Percentiles rank a stretch among this genome's conserved stretches.
Evolutionary conservation across 1,140 invertebrate species (phyloP).

Genomic region (Ceratina australensis): DNA sequence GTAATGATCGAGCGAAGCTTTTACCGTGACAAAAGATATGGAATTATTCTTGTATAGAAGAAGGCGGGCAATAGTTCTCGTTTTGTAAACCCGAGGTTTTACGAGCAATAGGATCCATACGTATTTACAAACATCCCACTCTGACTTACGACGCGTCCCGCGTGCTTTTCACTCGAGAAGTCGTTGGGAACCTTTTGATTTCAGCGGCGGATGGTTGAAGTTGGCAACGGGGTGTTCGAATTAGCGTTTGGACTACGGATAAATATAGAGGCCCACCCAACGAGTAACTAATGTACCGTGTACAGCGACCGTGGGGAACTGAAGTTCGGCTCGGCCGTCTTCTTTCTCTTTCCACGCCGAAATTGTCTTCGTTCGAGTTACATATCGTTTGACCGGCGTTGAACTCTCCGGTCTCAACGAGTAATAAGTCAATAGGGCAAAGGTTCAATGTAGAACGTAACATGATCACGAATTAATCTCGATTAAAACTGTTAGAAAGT

Average conservation of each 20-base stretch:
- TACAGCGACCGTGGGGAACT: slow-evolving; percentile 38
- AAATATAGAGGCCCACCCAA: slow-evolving; percentile 76
- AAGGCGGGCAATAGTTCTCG: too few relatives aligned
- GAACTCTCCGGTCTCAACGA: slow-evolving; percentile 1
- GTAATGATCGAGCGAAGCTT: too few relatives aligned
- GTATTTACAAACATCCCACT: neutral
- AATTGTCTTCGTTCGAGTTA: neutral
- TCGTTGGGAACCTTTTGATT: slow-evolving; percentile 19
- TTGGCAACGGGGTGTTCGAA: slow-evolving; percentile 69
- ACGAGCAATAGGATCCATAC: too few relatives aligned
- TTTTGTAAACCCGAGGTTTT: too few relatives aligned
- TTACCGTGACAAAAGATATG: too few relatives aligned
- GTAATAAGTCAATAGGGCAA: neutral
- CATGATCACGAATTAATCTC: neutral
- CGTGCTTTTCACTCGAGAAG: neutral
- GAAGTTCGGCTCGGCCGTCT: slow-evolving; percentile 32
- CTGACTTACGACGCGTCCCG: neutral
- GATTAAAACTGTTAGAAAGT: too few relatives aligned
- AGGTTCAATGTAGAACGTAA: too few relatives aligned
- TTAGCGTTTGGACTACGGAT: slow-evolving; percentile 70
- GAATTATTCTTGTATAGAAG: too few relatives aligned
- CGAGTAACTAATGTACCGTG: slow-evolving; percentile 71
- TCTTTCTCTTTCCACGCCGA: slow-evolving; percentile 19
- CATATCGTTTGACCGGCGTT: neutral
- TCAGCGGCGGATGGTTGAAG: slow-evolving; percentile 11